A percentile compares a stretch with the other conserved stretches of the same genome.
phyloP scores from a whole-genome alignment of 2,797 vertebrate genomes.

The Hippoglossus hippoglossus region DNA sequence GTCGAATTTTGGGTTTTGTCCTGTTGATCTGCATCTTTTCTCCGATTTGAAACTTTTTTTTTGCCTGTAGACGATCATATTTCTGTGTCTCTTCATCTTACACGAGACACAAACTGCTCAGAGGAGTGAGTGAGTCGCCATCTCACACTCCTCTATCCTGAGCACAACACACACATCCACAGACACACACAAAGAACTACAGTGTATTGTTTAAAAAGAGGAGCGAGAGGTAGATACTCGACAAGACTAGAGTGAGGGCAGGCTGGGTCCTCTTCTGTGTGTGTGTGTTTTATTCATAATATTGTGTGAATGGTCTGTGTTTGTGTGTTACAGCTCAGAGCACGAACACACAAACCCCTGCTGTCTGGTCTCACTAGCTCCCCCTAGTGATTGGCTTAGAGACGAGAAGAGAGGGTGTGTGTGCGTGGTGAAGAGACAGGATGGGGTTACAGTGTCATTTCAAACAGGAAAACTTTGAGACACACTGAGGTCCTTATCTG shows the following conservation, averaged over 20 bases:
- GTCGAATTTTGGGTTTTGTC: too few species aligned
- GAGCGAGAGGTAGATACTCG: slow-evolving; percentile 84
- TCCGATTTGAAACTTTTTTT: background rate
- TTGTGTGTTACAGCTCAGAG: background rate
- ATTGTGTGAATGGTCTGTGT: slow-evolving; percentile 10
- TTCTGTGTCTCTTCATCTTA: too few species aligned
- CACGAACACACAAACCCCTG: background rate
- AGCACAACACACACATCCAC: slow-evolving; percentile 14
- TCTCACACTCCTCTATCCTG: slow-evolving; percentile 6
- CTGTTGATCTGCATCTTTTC: background rate
- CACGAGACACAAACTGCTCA: background rate
- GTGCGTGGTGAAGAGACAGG: slow-evolving; percentile 18
- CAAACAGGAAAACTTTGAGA: slow-evolving; percentile 38
- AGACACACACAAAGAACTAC: slow-evolving; percentile 63
- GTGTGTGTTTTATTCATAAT: slow-evolving; percentile 10
- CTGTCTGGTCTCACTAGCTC: slow-evolving; percentile 48
- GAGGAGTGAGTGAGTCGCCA: background rate
- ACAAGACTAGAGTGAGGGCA: slow-evolving; percentile 61
- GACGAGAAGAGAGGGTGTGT: slow-evolving; percentile 24
- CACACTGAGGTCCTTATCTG: slow-evolving; percentile 15
- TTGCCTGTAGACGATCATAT: too few species aligned
- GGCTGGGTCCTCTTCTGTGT: slow-evolving; percentile 29
- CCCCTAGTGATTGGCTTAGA: slow-evolving; percentile 51
- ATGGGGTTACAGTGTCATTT: slow-evolving; percentile 69
- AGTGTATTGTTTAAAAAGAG: slow-evolving; percentile 75